phyloP scores from a whole-genome alignment of 2,113 vertebrate species.

The Stigmatopora argus region DNA sequence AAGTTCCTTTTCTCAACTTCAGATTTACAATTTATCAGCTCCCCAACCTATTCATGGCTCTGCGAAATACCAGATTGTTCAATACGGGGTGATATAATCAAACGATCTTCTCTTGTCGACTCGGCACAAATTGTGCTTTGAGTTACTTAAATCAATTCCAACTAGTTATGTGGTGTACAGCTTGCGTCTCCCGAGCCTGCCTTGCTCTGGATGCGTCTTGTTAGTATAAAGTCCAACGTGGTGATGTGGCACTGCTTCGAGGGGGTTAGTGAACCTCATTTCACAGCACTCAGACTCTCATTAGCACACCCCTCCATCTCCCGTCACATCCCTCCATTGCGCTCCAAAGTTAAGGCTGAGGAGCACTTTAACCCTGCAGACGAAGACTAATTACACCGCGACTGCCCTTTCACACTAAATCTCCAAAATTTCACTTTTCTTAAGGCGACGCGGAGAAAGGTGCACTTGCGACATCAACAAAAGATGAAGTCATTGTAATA shows the following conservation, averaged over 20 bases:
- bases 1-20: too few relatives aligned
- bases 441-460: neutral
- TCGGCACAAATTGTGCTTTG: too few relatives aligned
- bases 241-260: neutral
- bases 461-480: conserved; percentile 2
- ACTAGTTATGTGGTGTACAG: neutral
- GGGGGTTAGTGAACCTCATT: conserved; percentile 26
- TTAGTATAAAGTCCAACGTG: neutral
- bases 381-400: conserved; percentile 47
- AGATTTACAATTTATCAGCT: too few relatives aligned
- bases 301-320: conserved; percentile 3
- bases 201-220: neutral
- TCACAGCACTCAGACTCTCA: conserved; percentile 29
- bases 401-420: conserved; percentile 39
- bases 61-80: too few relatives aligned
- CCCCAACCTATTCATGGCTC: too few relatives aligned
- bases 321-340: neutral
- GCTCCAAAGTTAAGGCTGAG: conserved; percentile 35
- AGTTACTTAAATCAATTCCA: neutral
- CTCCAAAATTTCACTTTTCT: conserved; percentile 25
- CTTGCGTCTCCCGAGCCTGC: neutral
- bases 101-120: too few relatives aligned
- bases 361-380: conserved; percentile 24
- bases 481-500: neutral
- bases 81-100: too few relatives aligned